phyloP scores from a whole-genome alignment of 1,140 invertebrate species.

The Globodera rostochiensis region DNA sequence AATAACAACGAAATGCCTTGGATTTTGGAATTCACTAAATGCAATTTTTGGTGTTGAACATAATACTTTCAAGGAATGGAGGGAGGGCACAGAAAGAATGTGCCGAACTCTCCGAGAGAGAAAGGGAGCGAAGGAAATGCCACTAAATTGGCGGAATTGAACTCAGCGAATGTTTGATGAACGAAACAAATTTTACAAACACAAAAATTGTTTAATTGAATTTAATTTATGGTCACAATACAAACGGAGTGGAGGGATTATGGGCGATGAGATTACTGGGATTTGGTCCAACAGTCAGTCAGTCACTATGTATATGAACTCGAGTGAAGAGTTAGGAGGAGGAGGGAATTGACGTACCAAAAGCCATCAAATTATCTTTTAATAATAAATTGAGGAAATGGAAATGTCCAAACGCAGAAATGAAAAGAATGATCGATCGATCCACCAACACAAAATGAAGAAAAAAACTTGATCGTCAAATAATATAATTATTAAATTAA shows the following conservation, averaged over 20 bases:
- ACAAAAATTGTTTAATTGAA: background rate
- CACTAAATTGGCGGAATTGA: no score
- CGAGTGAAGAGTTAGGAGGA: background rate
- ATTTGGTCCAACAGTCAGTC: background rate
- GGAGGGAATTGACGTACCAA: background rate
- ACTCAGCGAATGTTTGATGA: no score
- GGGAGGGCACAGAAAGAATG: no score
- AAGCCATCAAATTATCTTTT: background rate
- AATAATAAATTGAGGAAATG: background rate
- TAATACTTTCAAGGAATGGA: no score
- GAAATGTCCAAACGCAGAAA: background rate
- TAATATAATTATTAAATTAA: background rate
- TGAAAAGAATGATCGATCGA: no score
- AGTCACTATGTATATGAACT: background rate
- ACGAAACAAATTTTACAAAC: no score
- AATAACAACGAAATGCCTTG: no score
- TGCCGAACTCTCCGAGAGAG: no score
- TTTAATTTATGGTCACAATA: background rate
- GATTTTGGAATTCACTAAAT: no score
- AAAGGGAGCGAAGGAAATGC: no score
- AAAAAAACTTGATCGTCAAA: background rate
- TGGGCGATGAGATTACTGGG: conserved; percentile 8
- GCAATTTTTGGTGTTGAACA: no score
- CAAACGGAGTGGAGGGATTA: background rate
- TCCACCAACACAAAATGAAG: background rate